Conservation (phyloP, 2,797 vertebrate genomes). For the Bradypodion ventrale region DNA sequence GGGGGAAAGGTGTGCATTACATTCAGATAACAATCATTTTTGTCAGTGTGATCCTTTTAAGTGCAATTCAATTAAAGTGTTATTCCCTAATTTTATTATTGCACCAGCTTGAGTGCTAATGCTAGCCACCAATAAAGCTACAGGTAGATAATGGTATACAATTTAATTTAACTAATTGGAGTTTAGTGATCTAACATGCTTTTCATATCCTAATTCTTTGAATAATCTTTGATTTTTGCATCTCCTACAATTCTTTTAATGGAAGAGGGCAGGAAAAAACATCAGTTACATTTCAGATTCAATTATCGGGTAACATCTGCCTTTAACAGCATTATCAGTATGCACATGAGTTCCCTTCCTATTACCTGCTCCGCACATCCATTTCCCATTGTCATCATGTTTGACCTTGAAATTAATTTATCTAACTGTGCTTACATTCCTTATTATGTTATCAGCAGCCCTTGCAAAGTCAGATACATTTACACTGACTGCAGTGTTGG, state of each 20-base stretch:
- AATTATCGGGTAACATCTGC: slow-evolving; percentile 87
- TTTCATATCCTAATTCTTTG: slow-evolving; percentile 94
- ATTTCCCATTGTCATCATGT: slow-evolving; percentile 63
- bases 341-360: slow-evolving; percentile 64
- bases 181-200: slow-evolving; percentile 89
- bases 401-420: slow-evolving; percentile 77
- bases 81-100: slow-evolving; percentile 98
- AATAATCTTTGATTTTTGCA: slow-evolving; percentile 89
- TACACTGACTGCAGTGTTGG: slow-evolving; percentile 49
- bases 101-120: slow-evolving; percentile 81
- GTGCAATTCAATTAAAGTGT: slow-evolving; percentile 97
- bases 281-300: slow-evolving; percentile 80
- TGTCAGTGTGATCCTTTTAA: slow-evolving; percentile 98
- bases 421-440: slow-evolving; percentile 71
- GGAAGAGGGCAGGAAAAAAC: slow-evolving; percentile 85
- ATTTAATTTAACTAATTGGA: slow-evolving; percentile 99
- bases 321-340: slow-evolving; percentile 81
- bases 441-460: slow-evolving; percentile 69
- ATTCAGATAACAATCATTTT: slow-evolving; percentile 92
- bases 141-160: slow-evolving; percentile 89
- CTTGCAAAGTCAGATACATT: slow-evolving; percentile 60
- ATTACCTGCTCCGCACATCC: slow-evolving; percentile 68
- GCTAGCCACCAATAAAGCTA: slow-evolving; percentile 83
- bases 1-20: slow-evolving; percentile 84
- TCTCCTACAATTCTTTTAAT: slow-evolving; percentile 86